These are phyloP conservation scores for Manacus vitellinus DNA, from an alignment of 2,113 vertebrate genomes.

Conservation along the genomic window DNA sequence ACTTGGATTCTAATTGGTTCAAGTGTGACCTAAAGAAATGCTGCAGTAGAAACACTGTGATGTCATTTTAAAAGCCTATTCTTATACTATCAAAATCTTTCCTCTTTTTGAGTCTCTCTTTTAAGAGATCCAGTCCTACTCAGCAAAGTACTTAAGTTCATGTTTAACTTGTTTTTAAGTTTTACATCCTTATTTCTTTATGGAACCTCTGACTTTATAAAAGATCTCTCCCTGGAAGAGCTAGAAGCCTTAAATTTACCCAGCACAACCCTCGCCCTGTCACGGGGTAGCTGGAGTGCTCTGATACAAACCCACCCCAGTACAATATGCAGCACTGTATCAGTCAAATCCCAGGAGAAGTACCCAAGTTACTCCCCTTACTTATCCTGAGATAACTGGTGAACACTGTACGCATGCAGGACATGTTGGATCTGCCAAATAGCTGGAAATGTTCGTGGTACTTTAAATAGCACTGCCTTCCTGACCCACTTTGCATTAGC, in stretches of 20 bases:
- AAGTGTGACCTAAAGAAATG: background rate
- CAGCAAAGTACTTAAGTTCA: background rate
- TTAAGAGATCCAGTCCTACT: background rate
- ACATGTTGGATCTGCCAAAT: background rate
- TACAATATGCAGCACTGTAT: background rate
- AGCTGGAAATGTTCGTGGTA: background rate
- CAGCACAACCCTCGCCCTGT: background rate
- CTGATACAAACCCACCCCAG: background rate
- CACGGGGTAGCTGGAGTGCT: background rate
- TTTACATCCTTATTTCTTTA: background rate
- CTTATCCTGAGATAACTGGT: background rate
- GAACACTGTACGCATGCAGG: background rate
- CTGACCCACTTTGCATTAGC: conserved; percentile 32
- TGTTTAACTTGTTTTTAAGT: background rate
- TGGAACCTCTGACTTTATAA: background rate
- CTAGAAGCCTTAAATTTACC: background rate
- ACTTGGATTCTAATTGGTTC: background rate
- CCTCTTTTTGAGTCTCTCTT: background rate
- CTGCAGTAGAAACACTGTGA: background rate
- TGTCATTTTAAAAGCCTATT: background rate
- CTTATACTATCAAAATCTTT: background rate
- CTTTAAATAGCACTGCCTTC: conserved; percentile 22
- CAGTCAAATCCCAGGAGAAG: background rate
- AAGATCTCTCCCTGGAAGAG: background rate
- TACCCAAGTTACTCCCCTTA: background rate